Conservation (phyloP, 2,888 invertebrate genomes). For the Meghimatium bilineatum region DNA sequence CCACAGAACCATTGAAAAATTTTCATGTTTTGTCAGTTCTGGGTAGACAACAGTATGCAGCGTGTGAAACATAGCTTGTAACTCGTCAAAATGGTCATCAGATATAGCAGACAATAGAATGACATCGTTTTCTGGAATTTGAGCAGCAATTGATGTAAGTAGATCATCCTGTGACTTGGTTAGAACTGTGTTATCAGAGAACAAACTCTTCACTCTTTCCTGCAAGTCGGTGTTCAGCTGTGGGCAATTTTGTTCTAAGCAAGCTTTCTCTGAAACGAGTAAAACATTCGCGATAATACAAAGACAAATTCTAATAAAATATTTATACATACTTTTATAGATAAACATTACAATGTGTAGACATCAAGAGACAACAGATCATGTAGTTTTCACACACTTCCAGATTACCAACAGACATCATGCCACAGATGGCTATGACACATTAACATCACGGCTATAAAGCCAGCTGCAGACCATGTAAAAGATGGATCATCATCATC, state of each 20-base stretch:
- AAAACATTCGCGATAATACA: too few relatives aligned
- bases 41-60: slow-evolving; percentile 29
- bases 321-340: too few relatives aligned
- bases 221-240: neutral
- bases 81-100: slow-evolving; percentile 26
- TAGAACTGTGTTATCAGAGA: neutral
- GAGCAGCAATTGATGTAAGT: slow-evolving; percentile 7
- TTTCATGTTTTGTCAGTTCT: neutral
- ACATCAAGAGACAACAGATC: too few relatives aligned
- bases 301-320: too few relatives aligned
- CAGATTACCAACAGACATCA: too few relatives aligned
- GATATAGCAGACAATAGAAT: slow-evolving; percentile 25
- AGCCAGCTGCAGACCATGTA: too few relatives aligned
- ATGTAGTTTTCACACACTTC: too few relatives aligned
- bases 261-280: neutral
- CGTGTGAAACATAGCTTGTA: slow-evolving; percentile 34
- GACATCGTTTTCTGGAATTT: slow-evolving; percentile 34
- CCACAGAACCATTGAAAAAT: slow-evolving; percentile 24
- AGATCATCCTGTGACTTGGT: slow-evolving; percentile 12
- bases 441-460: too few relatives aligned
- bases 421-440: too few relatives aligned
- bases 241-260: slow-evolving; percentile 3
- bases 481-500: too few relatives aligned
- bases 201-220: slow-evolving; percentile 1
- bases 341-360: too few relatives aligned